phyloP scores from a whole-genome alignment of 2,113 vertebrate species.

The Bufo gargarizans region DNA sequence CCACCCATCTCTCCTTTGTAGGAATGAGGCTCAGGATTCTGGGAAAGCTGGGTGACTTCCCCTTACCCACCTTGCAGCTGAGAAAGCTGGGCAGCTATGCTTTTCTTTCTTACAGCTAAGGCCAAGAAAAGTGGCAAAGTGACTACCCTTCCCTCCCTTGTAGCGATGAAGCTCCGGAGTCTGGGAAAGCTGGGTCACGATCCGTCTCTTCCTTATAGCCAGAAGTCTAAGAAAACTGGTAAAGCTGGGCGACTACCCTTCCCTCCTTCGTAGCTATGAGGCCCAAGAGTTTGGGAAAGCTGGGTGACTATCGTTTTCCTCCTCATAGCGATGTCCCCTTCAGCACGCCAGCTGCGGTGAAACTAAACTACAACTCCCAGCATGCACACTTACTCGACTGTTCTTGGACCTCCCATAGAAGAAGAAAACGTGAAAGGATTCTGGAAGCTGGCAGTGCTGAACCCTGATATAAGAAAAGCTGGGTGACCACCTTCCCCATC shows the following conservation, averaged over 20 bases:
- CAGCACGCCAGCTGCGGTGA: too few species aligned
- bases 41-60: neutral
- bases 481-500: too few species aligned
- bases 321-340: too few species aligned
- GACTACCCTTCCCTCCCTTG: neutral
- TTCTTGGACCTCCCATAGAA: too few species aligned
- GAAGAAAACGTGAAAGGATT: too few species aligned
- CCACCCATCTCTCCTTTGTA: neutral
- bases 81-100: neutral
- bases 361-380: too few species aligned
- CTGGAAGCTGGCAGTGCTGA: too few species aligned
- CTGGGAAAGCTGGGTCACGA: neutral
- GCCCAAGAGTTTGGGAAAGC: neutral
- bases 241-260: neutral
- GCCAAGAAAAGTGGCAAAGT: neutral
- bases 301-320: neutral
- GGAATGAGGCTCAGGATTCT: neutral
- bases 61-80: too few species aligned
- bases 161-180: neutral
- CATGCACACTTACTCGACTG: too few species aligned
- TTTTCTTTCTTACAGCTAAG: too few species aligned
- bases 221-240: neutral
- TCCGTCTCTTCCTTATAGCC: too few species aligned
- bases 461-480: too few species aligned
- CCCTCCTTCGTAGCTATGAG: neutral